Base-by-base conservation (phyloP, 1,140 invertebrate species). In the Achroia grisella region DNA sequence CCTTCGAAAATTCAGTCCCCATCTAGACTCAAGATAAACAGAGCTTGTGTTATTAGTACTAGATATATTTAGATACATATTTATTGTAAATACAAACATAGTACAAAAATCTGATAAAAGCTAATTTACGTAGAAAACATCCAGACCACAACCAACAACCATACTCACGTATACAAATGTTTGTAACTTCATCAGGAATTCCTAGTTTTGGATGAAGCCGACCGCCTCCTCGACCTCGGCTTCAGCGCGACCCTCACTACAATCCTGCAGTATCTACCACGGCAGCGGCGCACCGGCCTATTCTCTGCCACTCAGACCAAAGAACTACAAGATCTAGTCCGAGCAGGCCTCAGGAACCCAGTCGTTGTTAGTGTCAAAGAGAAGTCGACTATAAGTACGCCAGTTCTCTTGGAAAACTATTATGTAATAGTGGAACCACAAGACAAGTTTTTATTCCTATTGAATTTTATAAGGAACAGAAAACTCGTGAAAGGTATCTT, bases 241-340 rank as follows among this genome's bases (percentile, higher is more conserved):
- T 99, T 99, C 84, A 93, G 94, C 68, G 86, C 89, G 6, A 91
- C 92, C n/a, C 85, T 99, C 0, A 96, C 96, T 56, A 94, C 92
- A 31, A 98, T 99, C 63, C 87, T 99, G 0, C 91, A 91, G 63
- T 95, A 93, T 79, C 82, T 99, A 34, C 98, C 98, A 0, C 93
- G 97, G 43, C 95, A 98, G 69, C 85, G 98, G 56, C 88, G 97
- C 66, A 99, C 98, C 0, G 97, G 97, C 0, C 87, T 99, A 11
- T 99, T 99, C 86, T 99, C 98, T 15, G 98, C 98, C 4, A 99
- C 98, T 10, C 98, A 99, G 85, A 99, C 97, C 0, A 96, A 96
- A 75, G 95, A 99, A 86, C 88, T 99, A 0, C 91, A 96, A 53
- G 92, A 96, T 53, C 84, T 99, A 10, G 94, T 98, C 28, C 87